Evolutionary conservation across 1,140 invertebrate species (phyloP).

Genomic region (Globodera ellingtonae): DNA sequence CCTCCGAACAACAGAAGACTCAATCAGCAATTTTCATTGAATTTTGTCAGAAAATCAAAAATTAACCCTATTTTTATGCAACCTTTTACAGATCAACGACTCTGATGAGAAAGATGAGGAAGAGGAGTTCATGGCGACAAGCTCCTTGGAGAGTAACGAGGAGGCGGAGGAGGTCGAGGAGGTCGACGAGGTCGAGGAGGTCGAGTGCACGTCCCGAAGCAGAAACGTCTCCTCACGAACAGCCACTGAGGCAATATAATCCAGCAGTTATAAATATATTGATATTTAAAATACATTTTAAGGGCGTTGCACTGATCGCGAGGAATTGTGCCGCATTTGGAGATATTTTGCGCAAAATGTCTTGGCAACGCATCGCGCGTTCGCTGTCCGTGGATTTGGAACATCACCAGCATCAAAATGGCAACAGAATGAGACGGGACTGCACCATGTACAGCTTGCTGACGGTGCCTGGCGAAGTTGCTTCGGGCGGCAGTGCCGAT

Average conservation of each 20-base stretch:
- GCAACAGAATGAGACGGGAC: not conserved
- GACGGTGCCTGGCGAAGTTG: not conserved
- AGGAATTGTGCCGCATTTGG: not conserved
- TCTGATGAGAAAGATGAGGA: not conserved
- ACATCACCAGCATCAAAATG: not conserved
- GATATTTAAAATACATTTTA: not conserved
- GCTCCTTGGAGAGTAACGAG: not conserved
- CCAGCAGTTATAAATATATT: not conserved
- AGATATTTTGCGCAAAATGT: not conserved
- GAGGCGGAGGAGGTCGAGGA: not conserved
- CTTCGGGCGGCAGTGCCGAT: not conserved
- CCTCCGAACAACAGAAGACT: not conserved
- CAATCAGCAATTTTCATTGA: not conserved
- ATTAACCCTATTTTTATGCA: not conserved
- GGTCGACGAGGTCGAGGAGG: not conserved
- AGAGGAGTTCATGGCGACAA: not conserved
- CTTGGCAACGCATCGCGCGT: not conserved
- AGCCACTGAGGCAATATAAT: not conserved
- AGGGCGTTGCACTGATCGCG: conserved; percentile 3
- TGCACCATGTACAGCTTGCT: not conserved
- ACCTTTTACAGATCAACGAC: not conserved
- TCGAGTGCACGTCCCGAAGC: not conserved
- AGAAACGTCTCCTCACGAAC: not conserved
- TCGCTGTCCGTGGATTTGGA: conserved; percentile 1
- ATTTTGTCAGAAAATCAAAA: not conserved